Evolutionary conservation across 2,888 invertebrate genomes (phyloP).

Genomic region (Allolobophora icterica): DNA sequence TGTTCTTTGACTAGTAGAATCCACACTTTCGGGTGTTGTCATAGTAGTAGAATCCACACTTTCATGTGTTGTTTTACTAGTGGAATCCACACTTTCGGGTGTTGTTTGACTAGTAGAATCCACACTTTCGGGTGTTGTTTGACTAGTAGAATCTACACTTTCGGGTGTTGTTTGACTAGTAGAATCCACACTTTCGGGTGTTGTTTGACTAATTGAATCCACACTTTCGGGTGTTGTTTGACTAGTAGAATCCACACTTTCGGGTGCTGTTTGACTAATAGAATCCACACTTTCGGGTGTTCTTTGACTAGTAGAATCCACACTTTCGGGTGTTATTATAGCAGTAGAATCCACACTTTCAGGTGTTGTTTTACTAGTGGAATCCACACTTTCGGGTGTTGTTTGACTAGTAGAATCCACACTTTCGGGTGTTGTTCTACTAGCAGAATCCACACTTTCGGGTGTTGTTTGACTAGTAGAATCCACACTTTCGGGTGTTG

Average conservation of each 20-base stretch:
- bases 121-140: background rate
- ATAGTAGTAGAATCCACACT: background rate
- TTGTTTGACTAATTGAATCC: background rate
- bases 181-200: background rate
- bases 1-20: background rate
- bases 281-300: background rate
- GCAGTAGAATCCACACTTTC: background rate
- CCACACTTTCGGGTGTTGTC: background rate
- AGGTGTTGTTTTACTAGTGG: background rate
- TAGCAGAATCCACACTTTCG: background rate
- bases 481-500: background rate
- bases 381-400: too few species aligned
- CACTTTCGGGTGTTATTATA: background rate
- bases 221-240: background rate
- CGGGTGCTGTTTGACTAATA: too few species aligned
- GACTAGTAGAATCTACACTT: background rate
- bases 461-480: background rate
- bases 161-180: background rate
- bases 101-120: background rate
- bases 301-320: background rate
- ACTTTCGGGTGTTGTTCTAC: background rate
- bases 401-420: background rate
- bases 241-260: too few species aligned
- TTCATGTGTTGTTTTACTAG: background rate
- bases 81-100: too few species aligned